A percentile compares a stretch with the other conserved stretches of the same genome.
Conservation (phyloP, 2,888 invertebrate genomes). For the Idaea dimidiata region DNA sequence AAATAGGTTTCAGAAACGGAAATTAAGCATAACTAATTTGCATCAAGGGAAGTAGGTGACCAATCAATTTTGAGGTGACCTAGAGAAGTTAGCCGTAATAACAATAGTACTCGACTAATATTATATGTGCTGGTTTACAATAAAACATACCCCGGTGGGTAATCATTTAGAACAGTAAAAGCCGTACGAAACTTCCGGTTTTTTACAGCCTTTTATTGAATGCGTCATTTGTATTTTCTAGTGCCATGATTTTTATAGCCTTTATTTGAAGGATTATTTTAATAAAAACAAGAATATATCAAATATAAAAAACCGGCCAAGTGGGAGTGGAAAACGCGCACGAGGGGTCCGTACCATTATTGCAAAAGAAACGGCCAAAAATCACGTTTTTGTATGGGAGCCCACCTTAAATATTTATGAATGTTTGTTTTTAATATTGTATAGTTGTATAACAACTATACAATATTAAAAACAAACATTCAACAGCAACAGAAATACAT, state of each 20-base stretch:
- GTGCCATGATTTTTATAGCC: background rate
- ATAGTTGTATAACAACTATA: too few species aligned
- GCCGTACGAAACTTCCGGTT: background rate
- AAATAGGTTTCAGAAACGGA: constrained; percentile 22
- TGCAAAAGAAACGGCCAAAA: too few species aligned
- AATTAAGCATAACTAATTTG: constrained; percentile 29
- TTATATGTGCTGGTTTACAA: background rate
- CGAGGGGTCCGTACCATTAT: too few species aligned
- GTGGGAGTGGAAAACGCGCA: too few species aligned
- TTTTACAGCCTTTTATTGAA: background rate
- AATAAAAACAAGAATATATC: background rate
- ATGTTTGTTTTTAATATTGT: too few species aligned
- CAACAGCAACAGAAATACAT: too few species aligned
- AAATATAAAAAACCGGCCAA: too few species aligned
- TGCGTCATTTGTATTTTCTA: background rate
- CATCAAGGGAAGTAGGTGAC: constrained; percentile 27
- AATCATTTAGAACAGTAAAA: background rate
- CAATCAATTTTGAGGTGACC: constrained; percentile 29
- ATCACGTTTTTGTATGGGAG: too few species aligned
- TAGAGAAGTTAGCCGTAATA: constrained; percentile 25
- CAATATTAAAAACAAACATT: too few species aligned
- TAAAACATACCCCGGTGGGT: background rate
- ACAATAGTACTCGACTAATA: constrained; percentile 4
- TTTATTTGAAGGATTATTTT: background rate
- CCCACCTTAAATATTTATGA: too few species aligned